phyloP scores from a whole-genome alignment of 2,797 vertebrate genomes.

The Mus spretus region DNA sequence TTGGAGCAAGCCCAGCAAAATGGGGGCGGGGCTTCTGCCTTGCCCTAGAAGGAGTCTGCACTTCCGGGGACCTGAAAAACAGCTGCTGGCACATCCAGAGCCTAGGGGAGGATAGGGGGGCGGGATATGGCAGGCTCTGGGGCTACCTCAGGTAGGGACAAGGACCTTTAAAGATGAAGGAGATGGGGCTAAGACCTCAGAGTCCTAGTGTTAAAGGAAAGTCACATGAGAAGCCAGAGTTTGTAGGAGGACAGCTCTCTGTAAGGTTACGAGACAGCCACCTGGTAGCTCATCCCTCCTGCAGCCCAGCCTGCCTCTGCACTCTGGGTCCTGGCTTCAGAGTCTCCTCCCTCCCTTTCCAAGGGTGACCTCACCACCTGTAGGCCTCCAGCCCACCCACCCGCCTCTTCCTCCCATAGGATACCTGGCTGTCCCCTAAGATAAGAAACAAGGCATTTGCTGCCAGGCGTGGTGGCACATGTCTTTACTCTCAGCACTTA shows the following conservation, averaged over 20 bases:
- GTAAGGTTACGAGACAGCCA: not conserved
- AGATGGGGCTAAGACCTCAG: not conserved
- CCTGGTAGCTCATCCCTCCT: not conserved
- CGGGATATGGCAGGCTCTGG: rapidly evolving
- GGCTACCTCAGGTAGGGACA: not conserved
- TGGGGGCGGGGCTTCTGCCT: not conserved
- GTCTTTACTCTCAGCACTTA: not conserved
- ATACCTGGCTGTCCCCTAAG: rapidly evolving
- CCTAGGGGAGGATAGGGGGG: not conserved
- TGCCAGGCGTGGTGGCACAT: not conserved
- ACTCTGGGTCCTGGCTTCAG: not conserved
- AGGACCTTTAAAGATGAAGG: not conserved
- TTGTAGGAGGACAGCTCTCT: too few relatives aligned
- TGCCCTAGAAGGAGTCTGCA: not conserved
- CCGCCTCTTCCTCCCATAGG: rapidly evolving
- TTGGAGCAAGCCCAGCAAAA: not conserved
- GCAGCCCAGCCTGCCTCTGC: not conserved
- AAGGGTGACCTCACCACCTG: rapidly evolving
- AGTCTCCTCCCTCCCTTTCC: not conserved
- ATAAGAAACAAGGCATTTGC: not conserved
- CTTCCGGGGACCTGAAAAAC: not conserved
- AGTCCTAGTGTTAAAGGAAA: not conserved
- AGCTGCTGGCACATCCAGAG: not conserved
- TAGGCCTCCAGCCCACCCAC: not conserved
- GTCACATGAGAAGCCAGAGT: not conserved